phyloP scores from a whole-genome alignment of 2,113 vertebrate species.

The Pterophyllum scalare region DNA sequence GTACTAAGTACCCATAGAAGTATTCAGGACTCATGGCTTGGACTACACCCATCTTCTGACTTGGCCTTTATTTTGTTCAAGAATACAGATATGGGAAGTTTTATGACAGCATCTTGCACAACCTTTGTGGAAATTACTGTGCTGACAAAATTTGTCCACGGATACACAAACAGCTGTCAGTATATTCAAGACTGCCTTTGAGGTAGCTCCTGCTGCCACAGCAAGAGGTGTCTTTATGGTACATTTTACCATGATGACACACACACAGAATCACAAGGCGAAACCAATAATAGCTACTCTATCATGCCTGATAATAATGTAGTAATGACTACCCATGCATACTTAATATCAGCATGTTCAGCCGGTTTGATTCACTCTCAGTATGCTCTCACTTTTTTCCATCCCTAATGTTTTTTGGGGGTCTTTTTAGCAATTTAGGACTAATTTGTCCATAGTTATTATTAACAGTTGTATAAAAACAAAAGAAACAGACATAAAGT shows the following conservation, averaged over 20 bases:
- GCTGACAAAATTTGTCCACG: not conserved
- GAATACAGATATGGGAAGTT: not conserved
- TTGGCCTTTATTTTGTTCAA: not conserved
- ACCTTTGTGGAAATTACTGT: not conserved
- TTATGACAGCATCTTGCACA: not conserved
- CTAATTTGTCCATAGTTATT: not conserved
- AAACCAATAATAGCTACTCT: constrained; percentile 12
- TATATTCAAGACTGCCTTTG: not conserved
- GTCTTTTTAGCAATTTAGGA: not conserved
- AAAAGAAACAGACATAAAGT: not conserved
- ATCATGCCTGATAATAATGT: not conserved
- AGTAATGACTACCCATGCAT: not conserved
- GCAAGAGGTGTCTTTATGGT: not conserved
- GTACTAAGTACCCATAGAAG: not conserved
- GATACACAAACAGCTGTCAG: not conserved
- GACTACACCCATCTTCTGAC: not conserved
- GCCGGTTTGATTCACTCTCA: not conserved
- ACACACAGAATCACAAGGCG: not conserved
- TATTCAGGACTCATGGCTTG: not conserved
- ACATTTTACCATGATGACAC: not conserved
- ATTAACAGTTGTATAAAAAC: not conserved
- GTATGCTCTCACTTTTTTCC: not conserved
- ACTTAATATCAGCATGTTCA: not conserved
- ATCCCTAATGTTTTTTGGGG: no score
- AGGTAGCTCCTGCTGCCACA: no score